Evolutionary conservation across 2,888 invertebrate genomes (phyloP), one percentile per base, ranked within the genome.

Genomic region (Agrochola lychnidis): DNA sequence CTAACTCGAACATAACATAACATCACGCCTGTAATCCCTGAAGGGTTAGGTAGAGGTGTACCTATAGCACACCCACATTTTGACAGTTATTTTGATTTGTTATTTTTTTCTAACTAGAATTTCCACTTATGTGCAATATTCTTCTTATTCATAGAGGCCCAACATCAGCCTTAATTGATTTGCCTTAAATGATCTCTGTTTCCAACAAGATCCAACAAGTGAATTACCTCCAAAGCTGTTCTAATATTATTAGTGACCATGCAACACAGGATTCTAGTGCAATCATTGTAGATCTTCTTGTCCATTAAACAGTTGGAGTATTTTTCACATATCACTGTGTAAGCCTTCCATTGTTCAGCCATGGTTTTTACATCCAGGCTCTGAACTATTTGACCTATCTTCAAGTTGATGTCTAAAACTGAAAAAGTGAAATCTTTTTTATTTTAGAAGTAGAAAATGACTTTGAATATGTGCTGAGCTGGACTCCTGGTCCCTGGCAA

Each of bases 341-440:
- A 97, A 0, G 94, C 95, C 85, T 97, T 97, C 97, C 97, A 97
- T 84, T 97, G 97, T 70, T 97, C 97, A 0, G 96, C 96, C 95
- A 97, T 95, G 0, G 97, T 96, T 87, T 97, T 97, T 0, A 97
- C 93, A 90, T 97, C 97, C 67, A 97, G 89, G 4, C 91, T 92
- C 66, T 95, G 94, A 2, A 97, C 94, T 57, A 96, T 90, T 83
- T 95, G 94, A 9, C 97, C 97, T 62, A 97, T 96, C 81, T 93
- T 92, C 75, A 96, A 89, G 81, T 97, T 94, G 40, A 95, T 93
- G 62, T 95, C 91, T 80, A 97, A 87, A 78, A 96, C 97, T 97
- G 90, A 66, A 94, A 71, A 25, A 14, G 2, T 19, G 12, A 19
- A 51, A 51, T 51, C 6, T 6, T 19, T 51, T 7, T 19, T 51